Evolutionary conservation across 2,797 vertebrate genomes (phyloP).

Genomic region (Pantherophis vulpinus): DNA sequence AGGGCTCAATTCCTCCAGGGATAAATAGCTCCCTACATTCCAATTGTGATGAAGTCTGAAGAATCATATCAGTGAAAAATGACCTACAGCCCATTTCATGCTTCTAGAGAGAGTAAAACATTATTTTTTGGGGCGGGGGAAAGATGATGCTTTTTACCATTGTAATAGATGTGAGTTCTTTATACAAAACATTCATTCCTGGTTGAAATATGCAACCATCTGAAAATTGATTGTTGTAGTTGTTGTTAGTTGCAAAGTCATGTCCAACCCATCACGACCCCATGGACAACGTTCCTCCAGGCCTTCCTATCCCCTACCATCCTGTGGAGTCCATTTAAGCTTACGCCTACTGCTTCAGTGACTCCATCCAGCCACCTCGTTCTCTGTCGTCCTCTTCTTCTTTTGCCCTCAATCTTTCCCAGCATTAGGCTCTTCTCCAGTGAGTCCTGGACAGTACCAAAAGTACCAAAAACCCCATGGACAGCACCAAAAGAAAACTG

Average conservation of each 20-base stretch:
- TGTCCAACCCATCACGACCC: too few species aligned
- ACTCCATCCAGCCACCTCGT: too few species aligned
- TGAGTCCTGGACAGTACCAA: too few species aligned
- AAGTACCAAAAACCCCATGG: too few species aligned
- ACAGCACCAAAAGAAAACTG: neutral
- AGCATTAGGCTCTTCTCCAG: too few species aligned
- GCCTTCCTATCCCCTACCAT: too few species aligned
- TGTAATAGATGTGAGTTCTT: neutral
- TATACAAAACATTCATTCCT: neutral
- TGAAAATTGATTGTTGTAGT: neutral
- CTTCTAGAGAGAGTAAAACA: neutral
- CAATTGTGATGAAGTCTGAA: neutral
- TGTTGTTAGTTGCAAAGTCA: too few species aligned
- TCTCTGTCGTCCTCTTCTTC: too few species aligned
- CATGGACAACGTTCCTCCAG: too few species aligned
- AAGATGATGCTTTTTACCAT: neutral
- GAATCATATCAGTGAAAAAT: neutral
- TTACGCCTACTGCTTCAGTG: too few species aligned
- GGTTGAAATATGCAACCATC: neutral
- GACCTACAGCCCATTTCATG: neutral
- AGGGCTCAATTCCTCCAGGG: neutral
- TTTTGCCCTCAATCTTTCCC: too few species aligned
- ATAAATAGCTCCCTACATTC: neutral
- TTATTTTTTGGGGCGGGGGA: neutral
- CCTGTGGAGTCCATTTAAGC: too few species aligned